Percentiles rank a stretch among this genome's conserved stretches.
These are phyloP conservation scores for Menura novaehollandiae DNA, from an alignment of 2,113 vertebrate species.

Conservation along the genomic window DNA sequence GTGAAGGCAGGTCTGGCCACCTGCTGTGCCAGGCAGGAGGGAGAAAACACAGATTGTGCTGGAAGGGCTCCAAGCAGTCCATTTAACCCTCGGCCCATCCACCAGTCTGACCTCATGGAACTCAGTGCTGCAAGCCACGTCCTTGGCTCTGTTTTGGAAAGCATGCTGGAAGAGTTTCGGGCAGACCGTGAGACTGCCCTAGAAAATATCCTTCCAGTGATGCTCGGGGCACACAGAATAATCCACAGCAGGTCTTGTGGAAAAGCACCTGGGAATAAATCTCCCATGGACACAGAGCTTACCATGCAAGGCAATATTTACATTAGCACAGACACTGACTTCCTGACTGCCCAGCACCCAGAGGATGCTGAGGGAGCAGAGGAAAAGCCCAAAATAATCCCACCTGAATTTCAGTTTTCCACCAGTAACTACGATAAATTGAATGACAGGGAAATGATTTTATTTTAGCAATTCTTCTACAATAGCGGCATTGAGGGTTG, in stretches of 20 bases:
- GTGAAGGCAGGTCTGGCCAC: not conserved
- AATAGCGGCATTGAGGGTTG: rapidly evolving
- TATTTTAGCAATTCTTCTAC: not conserved
- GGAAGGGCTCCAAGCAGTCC: not conserved
- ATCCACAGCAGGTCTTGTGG: not conserved
- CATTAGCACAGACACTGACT: not conserved
- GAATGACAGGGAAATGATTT: not conserved
- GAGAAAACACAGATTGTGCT: not conserved
- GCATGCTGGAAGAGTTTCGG: not conserved
- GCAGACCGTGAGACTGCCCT: not conserved
- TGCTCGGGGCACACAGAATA: not conserved
- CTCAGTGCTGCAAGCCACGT: not conserved
- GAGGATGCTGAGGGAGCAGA: not conserved
- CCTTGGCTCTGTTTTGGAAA: not conserved
- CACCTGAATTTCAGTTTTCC: not conserved
- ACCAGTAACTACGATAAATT: not conserved
- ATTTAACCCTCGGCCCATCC: not conserved
- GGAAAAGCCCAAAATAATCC: not conserved
- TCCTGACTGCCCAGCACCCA: not conserved
- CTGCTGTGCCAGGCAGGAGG: not conserved
- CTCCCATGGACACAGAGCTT: not conserved
- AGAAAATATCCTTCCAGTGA: not conserved
- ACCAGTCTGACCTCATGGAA: not conserved
- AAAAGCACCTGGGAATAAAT: not conserved
- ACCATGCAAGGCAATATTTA: not conserved